A percentile compares a stretch with the other conserved stretches of the same genome.
Conservation (phyloP, 2,113 vertebrate genomes). For the Equus quagga region DNA sequence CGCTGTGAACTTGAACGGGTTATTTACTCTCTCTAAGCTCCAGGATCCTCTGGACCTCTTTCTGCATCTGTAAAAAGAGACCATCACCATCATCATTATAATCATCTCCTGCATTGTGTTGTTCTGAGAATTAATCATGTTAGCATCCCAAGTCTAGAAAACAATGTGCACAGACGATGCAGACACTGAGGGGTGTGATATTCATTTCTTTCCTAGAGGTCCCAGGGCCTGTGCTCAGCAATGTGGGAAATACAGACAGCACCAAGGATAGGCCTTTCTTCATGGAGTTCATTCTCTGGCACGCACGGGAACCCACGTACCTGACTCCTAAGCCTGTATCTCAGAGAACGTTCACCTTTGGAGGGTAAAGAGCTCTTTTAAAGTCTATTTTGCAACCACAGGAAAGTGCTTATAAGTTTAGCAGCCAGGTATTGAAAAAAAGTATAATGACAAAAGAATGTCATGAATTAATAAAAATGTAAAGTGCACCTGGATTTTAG, state of each 20-base stretch:
- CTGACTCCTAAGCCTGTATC: background rate
- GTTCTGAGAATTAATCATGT: background rate
- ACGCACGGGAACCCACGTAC: rapidly evolving
- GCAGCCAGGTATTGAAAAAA: background rate
- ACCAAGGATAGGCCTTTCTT: background rate
- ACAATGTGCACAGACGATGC: too few relatives aligned
- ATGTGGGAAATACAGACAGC: too few relatives aligned
- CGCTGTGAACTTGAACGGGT: background rate
- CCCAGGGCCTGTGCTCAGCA: rapidly evolving
- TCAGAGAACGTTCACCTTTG: background rate
- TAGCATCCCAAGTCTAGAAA: too few relatives aligned
- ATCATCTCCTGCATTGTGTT: background rate
- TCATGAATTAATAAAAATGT: background rate
- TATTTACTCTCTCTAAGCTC: background rate
- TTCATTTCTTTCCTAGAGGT: background rate
- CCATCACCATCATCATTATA: rapidly evolving
- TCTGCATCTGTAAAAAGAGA: background rate
- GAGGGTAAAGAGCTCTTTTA: background rate
- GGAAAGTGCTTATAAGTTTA: background rate
- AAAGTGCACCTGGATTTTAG: background rate
- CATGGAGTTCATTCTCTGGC: too few relatives aligned
- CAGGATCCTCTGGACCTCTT: background rate
- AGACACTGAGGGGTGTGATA: too few relatives aligned
- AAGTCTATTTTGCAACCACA: background rate
- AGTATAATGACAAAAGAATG: background rate